Conservation (phyloP, 2,113 vertebrate genomes). For the Muntiacus reevesi region DNA sequence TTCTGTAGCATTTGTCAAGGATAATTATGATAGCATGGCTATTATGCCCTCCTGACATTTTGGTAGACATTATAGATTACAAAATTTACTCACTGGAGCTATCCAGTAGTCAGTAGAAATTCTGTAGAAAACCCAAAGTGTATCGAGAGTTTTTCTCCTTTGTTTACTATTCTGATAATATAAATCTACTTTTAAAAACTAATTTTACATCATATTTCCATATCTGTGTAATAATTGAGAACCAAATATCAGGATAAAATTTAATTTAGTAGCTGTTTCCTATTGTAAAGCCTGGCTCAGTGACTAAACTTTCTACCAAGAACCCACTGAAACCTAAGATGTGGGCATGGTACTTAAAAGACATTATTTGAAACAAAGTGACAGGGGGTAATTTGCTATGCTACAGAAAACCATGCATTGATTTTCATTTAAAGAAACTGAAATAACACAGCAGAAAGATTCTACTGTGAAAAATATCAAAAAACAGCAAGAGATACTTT, state of each 20-base stretch:
- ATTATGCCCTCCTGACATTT: slow-evolving; percentile 45
- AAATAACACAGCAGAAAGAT: slow-evolving; percentile 14
- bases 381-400: slow-evolving; percentile 41
- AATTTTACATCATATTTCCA: slow-evolving; percentile 48
- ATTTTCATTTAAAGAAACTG: slow-evolving; percentile 49
- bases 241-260: slow-evolving; percentile 37
- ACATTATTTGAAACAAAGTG: slow-evolving; percentile 42
- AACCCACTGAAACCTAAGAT: slow-evolving; percentile 50
- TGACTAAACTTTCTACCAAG: slow-evolving; percentile 40
- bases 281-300: slow-evolving; percentile 29
- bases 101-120: neutral
- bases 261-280: slow-evolving; percentile 40
- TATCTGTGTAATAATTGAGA: slow-evolving; percentile 42
- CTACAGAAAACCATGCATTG: slow-evolving; percentile 29
- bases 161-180: slow-evolving; percentile 4
- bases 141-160: neutral
- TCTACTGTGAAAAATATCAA: slow-evolving; percentile 38
- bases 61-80: slow-evolving; percentile 11
- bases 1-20: slow-evolving; percentile 49
- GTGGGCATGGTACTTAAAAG: slow-evolving; percentile 1
- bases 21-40: slow-evolving; percentile 53
- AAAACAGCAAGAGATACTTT: slow-evolving; percentile 13
- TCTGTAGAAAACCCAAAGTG: neutral
- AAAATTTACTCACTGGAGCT: slow-evolving; percentile 37
- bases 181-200: neutral